phyloP scores from a whole-genome alignment of 1,140 invertebrate genomes.

The Sycophaga agraensis region DNA sequence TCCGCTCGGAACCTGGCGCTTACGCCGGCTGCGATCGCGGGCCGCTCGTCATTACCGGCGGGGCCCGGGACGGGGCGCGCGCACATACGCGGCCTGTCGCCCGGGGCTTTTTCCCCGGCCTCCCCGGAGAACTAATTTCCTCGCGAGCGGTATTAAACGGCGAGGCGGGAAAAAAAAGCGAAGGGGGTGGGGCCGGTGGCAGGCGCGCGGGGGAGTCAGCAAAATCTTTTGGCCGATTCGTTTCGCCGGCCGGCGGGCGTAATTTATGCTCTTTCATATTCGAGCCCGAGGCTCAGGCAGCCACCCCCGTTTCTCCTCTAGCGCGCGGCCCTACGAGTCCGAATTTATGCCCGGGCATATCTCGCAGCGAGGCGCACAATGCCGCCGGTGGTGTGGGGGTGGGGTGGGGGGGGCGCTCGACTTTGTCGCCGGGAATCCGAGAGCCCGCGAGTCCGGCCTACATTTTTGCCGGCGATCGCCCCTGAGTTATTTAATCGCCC shows the following conservation, averaged over 20 bases:
- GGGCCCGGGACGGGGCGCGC: neutral
- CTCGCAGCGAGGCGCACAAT: no score
- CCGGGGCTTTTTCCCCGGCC: neutral
- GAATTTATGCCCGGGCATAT: constrained; percentile 25
- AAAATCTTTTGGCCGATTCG: constrained; percentile 48
- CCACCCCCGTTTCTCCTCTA: neutral
- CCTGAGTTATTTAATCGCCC: no score
- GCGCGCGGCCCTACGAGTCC: neutral
- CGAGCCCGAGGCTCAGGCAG: no score
- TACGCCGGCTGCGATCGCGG: neutral
- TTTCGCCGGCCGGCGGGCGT: constrained; percentile 32
- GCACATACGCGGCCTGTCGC: neutral
- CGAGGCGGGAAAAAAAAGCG: neutral
- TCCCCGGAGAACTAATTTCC: constrained; percentile 44
- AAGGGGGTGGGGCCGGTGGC: constrained; percentile 2
- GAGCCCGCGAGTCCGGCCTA: neutral
- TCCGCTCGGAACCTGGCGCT: no score
- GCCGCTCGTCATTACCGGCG: neutral
- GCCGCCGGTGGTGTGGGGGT: neutral
- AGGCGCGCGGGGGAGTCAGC: constrained; percentile 42
- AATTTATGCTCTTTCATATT: constrained; percentile 55
- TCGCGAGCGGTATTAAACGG: constrained; percentile 39
- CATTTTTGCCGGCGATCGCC: neutral
- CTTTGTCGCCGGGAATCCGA: neutral
- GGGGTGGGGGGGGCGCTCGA: neutral